A percentile compares a stretch with the other conserved stretches of the same genome.
phyloP scores from a whole-genome alignment of 2,113 vertebrate genomes.

The Junco hyemalis region DNA sequence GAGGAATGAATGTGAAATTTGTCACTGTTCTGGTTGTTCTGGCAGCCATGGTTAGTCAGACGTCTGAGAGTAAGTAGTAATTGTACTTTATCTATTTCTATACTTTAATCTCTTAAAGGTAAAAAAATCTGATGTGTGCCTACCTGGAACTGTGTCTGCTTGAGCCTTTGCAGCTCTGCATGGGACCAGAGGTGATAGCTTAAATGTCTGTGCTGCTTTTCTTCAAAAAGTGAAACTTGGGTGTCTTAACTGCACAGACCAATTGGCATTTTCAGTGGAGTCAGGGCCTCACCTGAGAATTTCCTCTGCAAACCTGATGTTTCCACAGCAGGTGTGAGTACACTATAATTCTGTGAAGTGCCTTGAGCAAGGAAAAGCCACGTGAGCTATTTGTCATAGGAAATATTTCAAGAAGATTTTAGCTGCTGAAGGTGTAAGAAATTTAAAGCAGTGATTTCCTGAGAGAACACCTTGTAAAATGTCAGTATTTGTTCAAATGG shows the following conservation, averaged over 20 bases:
- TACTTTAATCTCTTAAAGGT: neutral
- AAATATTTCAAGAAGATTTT: neutral
- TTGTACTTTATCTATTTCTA: neutral
- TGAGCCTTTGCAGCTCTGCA: neutral
- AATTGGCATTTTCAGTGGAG: neutral
- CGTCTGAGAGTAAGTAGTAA: constrained; percentile 68
- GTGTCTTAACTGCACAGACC: neutral
- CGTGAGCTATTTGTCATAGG: neutral
- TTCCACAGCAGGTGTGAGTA: neutral
- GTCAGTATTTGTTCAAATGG: neutral
- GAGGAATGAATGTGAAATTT: constrained; percentile 52
- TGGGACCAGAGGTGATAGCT: neutral
- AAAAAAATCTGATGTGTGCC: neutral
- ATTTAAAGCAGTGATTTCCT: neutral
- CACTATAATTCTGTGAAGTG: neutral
- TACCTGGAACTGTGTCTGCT: neutral
- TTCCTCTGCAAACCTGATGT: neutral
- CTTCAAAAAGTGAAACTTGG: neutral
- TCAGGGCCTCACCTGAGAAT: neutral
- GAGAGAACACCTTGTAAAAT: neutral
- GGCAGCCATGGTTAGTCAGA: neutral
- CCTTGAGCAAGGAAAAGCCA: neutral
- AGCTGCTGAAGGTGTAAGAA: neutral
- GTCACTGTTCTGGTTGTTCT: constrained; percentile 1
- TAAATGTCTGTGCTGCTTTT: neutral